Base-by-base conservation (phyloP, 2,113 vertebrate genomes). In the Cariama cristata region DNA sequence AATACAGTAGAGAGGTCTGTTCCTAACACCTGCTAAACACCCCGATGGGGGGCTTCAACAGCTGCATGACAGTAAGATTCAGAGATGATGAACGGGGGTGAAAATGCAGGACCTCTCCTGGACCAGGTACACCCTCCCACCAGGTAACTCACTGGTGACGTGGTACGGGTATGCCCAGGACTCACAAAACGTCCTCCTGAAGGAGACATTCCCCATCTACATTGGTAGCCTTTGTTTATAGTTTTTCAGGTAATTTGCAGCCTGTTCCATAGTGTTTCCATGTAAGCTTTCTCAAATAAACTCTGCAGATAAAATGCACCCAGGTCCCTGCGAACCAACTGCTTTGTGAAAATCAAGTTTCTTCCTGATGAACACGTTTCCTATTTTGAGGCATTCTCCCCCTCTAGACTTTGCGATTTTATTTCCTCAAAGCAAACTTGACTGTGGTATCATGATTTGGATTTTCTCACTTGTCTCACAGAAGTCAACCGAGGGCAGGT, bases 141-240 rank as follows among this genome's bases (percentile, higher is more conserved):
- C 1, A 1, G 27, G 30, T 28, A 47, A 24, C 71, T 74, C 67
- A 10, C 45, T 35, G 40, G 35, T 23, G 66, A 68, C 20, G 28
- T 0, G 0, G 22, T 40, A 32, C 8, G 26, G 32, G 17, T 20
- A 42, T 0, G 1, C 18, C 52, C 59, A 67, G 76, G n/a, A 53
- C 12, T 19, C 50, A 73, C 11, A 73, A 73, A 94, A 80, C 3
- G 67, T 4, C 64, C 21, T 81, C 73, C 86, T 33, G 52, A 81
- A 91, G 47, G 21, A 93, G 7, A 12, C 21, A 4, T 23, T 80
- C 11, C 26, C 47, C 14, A 11, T 6, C 14, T 23, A 63, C 12
- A 26, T 9, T 2, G 4, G 12, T 20, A 88, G 18, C 8, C 38
- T 74, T 74, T 45, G 14, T 38, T 91, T 33, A 83, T 3, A 28